Conservation (phyloP, 1,140 invertebrate species). For the Chrysopa pallens region DNA sequence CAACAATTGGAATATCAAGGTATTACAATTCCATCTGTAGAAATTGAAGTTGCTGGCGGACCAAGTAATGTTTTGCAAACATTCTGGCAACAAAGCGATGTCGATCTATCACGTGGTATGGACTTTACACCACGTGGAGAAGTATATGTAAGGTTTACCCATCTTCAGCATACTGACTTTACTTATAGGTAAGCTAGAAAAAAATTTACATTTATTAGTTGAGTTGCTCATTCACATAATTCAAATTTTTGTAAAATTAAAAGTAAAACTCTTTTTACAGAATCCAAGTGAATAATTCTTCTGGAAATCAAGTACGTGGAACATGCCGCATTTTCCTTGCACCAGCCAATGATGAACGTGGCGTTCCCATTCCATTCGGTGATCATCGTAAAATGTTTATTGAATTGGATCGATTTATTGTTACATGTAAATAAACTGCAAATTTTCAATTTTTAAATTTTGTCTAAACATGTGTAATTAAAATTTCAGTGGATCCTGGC, state of each 20-base stretch:
- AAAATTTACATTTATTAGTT: constrained; percentile 18
- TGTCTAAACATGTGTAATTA: background rate
- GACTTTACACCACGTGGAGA: constrained; percentile 54
- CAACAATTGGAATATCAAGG: constrained; percentile 34
- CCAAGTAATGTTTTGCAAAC: constrained; percentile 36
- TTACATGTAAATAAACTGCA: constrained; percentile 28
- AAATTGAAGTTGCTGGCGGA: constrained; percentile 27
- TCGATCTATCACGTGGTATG: constrained; percentile 54
- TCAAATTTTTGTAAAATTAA: too few relatives aligned
- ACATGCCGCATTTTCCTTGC: constrained; percentile 63
- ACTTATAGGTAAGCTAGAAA: constrained; percentile 20
- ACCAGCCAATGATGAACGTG: constrained; percentile 47
- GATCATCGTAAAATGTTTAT: constrained; percentile 53
- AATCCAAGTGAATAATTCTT: constrained; percentile 42
- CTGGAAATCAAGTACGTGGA: constrained; percentile 30
- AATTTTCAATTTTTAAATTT: background rate
- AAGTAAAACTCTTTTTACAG: constrained; percentile 20
- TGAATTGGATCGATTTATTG: constrained; percentile 58
- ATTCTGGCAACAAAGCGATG: constrained; percentile 55
- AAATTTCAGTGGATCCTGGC: constrained; percentile 36
- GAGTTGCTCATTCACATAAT: too few relatives aligned
- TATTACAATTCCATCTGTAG: constrained; percentile 33
- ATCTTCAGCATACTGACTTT: constrained; percentile 56
- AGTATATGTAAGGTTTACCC: constrained; percentile 47
- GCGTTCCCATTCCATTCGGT: constrained; percentile 36